A percentile compares a stretch with the other conserved stretches of the same genome.
These are phyloP conservation scores for Collichthys lucidus DNA, from an alignment of 2,113 vertebrate species.

Conservation along the genomic window DNA sequence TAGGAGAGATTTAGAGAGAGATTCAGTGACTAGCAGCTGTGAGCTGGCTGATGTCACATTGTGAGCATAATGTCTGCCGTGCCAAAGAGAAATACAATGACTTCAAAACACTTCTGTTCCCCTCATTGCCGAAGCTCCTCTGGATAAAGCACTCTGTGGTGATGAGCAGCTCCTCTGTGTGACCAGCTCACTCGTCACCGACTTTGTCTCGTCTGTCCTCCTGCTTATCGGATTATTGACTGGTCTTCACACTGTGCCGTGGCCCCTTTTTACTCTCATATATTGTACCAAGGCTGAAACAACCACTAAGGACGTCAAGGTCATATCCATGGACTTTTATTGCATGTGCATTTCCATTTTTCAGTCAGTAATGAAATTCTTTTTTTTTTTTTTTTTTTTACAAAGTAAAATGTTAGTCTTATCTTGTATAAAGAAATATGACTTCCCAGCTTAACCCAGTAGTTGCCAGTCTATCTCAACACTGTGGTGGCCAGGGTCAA, in stretches of 20 bases:
- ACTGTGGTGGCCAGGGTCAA: too few relatives aligned
- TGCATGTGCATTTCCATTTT: slow-evolving; percentile 34
- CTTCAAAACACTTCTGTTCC: slow-evolving; percentile 52
- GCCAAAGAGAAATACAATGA: slow-evolving; percentile 51
- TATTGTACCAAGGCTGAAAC: slow-evolving; percentile 35
- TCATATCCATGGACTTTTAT: slow-evolving; percentile 33
- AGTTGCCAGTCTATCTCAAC: too few relatives aligned
- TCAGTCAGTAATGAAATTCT: slow-evolving; percentile 3
- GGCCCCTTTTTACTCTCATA: slow-evolving; percentile 24
- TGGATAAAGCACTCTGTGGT: slow-evolving; percentile 54
- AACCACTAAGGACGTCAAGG: slow-evolving; percentile 32
- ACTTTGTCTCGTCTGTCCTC: slow-evolving; percentile 59
- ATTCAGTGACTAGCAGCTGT: slow-evolving; percentile 31
- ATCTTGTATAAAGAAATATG: not conserved
- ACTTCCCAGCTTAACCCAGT: not conserved
- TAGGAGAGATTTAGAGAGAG: slow-evolving; percentile 21
- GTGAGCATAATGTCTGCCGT: slow-evolving; percentile 43
- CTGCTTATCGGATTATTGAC: slow-evolving; percentile 72
- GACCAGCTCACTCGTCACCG: slow-evolving; percentile 44
- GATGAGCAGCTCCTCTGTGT: slow-evolving; percentile 47
- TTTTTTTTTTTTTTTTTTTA: slow-evolving; percentile 8
- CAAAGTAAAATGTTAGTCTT: not conserved
- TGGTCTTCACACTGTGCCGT: slow-evolving; percentile 48
- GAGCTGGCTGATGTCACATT: slow-evolving; percentile 49
- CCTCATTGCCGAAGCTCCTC: slow-evolving; percentile 36